Conservation (phyloP, 2,113 vertebrate species). For the Girardinichthys multiradiatus region DNA sequence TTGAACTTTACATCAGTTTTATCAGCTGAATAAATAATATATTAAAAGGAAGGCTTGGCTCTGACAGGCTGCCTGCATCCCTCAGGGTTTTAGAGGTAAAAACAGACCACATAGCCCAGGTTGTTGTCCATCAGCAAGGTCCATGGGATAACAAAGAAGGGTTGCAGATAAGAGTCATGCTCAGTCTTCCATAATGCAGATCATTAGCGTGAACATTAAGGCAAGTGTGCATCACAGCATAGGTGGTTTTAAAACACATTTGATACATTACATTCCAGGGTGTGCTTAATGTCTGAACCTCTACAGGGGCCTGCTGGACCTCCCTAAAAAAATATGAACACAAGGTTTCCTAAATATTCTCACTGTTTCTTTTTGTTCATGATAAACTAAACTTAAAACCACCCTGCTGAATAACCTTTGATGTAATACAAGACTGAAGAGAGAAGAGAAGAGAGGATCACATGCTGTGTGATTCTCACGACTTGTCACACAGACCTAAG, state of each 20-base stretch:
- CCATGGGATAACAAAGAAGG: slow-evolving; percentile 30
- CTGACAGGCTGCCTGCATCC: slow-evolving; percentile 53
- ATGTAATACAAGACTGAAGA: not conserved
- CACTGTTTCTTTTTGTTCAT: slow-evolving; percentile 11
- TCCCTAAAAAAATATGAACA: slow-evolving; percentile 27
- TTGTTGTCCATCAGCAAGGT: slow-evolving; percentile 29
- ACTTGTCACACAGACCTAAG: slow-evolving; percentile 8
- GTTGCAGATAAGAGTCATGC: slow-evolving; percentile 30
- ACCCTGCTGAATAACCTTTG: slow-evolving; percentile 45
- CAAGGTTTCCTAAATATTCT: slow-evolving; percentile 17
- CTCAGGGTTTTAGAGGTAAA: slow-evolving; percentile 34
- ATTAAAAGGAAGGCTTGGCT: slow-evolving; percentile 56
- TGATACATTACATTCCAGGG: slow-evolving; percentile 1
- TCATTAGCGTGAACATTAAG: slow-evolving; percentile 39
- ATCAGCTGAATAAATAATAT: slow-evolving; percentile 65
- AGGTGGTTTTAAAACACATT: slow-evolving; percentile 4
- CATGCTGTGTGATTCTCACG: slow-evolving; percentile 11
- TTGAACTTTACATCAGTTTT: slow-evolving; percentile 33
- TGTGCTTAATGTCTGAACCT: slow-evolving; percentile 38
- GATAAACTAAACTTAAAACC: not conserved
- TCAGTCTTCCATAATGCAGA: slow-evolving; percentile 47
- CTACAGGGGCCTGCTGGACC: slow-evolving; percentile 43
- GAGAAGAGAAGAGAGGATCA: not conserved
- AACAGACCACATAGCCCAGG: slow-evolving; percentile 40
- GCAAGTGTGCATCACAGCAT: slow-evolving; percentile 35